Evolutionary conservation across 2,888 invertebrate species (phyloP), one percentile per base, ranked within the genome.

Genomic region (Serrognathus titanus): DNA sequence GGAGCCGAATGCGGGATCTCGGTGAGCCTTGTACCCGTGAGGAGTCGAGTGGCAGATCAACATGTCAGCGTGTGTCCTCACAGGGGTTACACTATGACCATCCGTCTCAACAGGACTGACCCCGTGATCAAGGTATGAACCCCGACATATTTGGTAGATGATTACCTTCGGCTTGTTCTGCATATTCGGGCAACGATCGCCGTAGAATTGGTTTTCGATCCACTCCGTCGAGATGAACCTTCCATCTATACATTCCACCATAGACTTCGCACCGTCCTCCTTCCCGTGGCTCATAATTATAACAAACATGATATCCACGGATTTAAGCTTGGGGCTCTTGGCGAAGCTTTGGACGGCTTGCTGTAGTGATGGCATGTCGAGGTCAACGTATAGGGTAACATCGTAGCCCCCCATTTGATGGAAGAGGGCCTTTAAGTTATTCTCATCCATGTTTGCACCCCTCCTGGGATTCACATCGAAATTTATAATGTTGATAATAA

Each of bases 271-370:
- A 59, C 61, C 31, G 16, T 75, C 72, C 53, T 76, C 72, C 69
- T 80, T 77, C 1, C 88, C 88, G 75, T 88, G 88, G 53, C 87
- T 85, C 76, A 87, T 85, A 52, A 88, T 79, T 66, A 84, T 83
- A 61, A 87, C 76, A 68, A 87, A 83, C 73, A 85, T 83, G 66
- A 85, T 81, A 73, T 87, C 86, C 12, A 80, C 79, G 7, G 74
- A 65, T 55, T 69, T 73, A 57, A 83, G 74, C 59, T 79, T 75
- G 1, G 68, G 53, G 49, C 67, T 64, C 50, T 64, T 68, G 41
- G 79, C 70, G 63, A 88, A 78, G 3, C 78, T 71, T 1, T 71
- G 61, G 6, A 83, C 68, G 0, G 79, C 77, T 8, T 78, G 69
- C 65, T 75, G 37, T 38, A 72, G 67, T 24, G 24, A 31, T 0